Evolutionary conservation across 2,888 invertebrate genomes (phyloP), one percentile per base, ranked within the genome.

Genomic region (Apamea anceps): DNA sequence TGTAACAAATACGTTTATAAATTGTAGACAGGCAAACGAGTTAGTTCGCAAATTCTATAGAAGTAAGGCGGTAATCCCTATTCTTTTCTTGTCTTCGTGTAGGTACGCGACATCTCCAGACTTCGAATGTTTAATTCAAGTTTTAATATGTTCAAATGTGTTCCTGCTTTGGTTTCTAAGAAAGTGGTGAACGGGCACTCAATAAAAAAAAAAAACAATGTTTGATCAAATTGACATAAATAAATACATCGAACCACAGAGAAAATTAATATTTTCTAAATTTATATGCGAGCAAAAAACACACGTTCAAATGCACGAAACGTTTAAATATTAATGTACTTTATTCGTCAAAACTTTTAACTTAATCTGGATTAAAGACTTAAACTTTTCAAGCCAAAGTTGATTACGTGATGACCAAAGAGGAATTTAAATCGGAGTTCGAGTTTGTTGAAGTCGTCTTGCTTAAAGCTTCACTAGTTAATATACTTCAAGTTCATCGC

Each of bases 321-420:
- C 71, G 54, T 77, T 85, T 81, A 83, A 85, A 88, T 75, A 85
- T 82, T 82, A 77, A n/a, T n/a, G n/a, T 32, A 32, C 84, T 80
- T 72, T 83, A 72, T 86, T 82, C 79, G 42, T 57, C 66, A 45
- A 82, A 87, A 88, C 81, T 85, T 88, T 81, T 84, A 82, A 84
- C 84, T 82, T 85, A 85, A 89, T 86, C 80, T 57, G 72, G 74
- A 79, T 80, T 84, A 82, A 84, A 84, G 72, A 66, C 73, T 77
- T 68, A 73, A 84, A 85, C 72, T 82, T 87, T 78, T 75, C 77
- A 51, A 78, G 72, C 25, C 72, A 71, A 79, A 87, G 80, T 88
- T 85, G 86, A 87, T 88, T 87, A 72, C 84, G 74, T 84, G 81
- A 86, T 84, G 82, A 81, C 86, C 84, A 77, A 82, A 80, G 76